phyloP scores from a whole-genome alignment of 2,888 invertebrate genomes.

The Norana najaformis region DNA sequence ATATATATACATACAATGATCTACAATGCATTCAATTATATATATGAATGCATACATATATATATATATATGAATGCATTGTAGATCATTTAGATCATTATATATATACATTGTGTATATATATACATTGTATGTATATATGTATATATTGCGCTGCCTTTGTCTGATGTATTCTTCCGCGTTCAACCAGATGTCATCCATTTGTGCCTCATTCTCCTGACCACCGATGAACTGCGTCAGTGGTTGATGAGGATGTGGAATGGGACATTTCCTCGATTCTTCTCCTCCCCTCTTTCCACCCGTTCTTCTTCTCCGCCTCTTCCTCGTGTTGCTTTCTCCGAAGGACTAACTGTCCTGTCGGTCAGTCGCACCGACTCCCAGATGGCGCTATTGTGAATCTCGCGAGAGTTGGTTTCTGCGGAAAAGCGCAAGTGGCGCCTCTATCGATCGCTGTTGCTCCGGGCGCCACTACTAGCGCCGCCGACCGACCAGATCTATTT shows the following conservation, averaged over 20 bases:
- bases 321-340: neutral
- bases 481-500: neutral
- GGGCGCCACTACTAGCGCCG: neutral
- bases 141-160: neutral
- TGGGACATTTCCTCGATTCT: neutral
- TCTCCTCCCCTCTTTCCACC: neutral
- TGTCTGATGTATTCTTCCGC: slow-evolving; percentile 13
- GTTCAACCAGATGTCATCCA: neutral
- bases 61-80: no score
- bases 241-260: neutral
- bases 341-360: neutral
- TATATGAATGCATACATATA: no score
- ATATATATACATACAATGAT: no score
- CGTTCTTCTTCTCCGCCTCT: neutral
- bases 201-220: neutral
- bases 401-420: neutral
- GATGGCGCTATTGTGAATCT: no score
- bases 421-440: neutral
- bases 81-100: no score
- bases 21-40: no score
- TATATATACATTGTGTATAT: no score
- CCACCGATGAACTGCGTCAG: neutral
- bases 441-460: neutral
- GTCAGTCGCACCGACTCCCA: neutral
- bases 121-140: neutral